Percentiles rank a stretch among this genome's conserved stretches.
Evolutionary conservation across 1,140 invertebrate species (phyloP).

Genomic region (Drosophila repleta): DNA sequence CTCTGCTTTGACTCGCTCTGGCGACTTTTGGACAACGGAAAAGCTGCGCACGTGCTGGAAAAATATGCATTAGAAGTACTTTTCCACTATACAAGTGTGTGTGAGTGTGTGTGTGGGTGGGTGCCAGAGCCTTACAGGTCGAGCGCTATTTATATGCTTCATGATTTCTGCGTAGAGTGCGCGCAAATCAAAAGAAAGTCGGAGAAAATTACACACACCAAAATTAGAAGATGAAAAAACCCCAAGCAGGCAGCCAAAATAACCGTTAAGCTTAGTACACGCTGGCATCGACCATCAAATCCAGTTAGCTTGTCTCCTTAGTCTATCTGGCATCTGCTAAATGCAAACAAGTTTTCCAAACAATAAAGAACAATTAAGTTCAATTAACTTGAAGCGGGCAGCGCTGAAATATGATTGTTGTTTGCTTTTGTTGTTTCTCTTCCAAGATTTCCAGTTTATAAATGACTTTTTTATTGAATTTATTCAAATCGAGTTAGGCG

Average conservation of each 20-base stretch:
- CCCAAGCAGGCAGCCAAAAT: slow-evolving; percentile 6
- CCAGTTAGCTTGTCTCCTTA: slow-evolving; percentile 12
- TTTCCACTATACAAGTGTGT: slow-evolving; percentile 16
- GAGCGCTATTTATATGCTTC: slow-evolving; percentile 47
- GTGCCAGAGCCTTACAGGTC: slow-evolving; percentile 28
- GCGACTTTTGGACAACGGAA: slow-evolving; percentile 59
- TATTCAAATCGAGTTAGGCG: neutral
- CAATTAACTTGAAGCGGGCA: slow-evolving; percentile 2
- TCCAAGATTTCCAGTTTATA: slow-evolving; percentile 1
- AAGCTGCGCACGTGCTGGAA: slow-evolving; percentile 81
- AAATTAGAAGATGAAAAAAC: neutral
- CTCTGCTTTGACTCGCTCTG: slow-evolving; percentile 35
- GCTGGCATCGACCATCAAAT: slow-evolving; percentile 12
- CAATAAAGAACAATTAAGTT: slow-evolving; percentile 18
- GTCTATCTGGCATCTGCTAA: slow-evolving; percentile 12
- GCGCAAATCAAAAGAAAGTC: slow-evolving; percentile 36
- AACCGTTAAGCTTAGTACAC: slow-evolving; percentile 30
- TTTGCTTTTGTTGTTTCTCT: neutral
- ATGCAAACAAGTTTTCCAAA: slow-evolving; percentile 18
- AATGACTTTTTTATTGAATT: slow-evolving; percentile 6
- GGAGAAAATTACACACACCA: slow-evolving; percentile 3
- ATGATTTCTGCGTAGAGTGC: slow-evolving; percentile 44
- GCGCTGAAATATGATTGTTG: slow-evolving; percentile 13
- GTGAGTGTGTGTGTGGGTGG: slow-evolving; percentile 11
- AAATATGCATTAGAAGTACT: slow-evolving; percentile 65